Evolutionary conservation across 2,888 invertebrate species (phyloP), one percentile per base, ranked within the genome.

Genomic region (Lithodes maja): DNA sequence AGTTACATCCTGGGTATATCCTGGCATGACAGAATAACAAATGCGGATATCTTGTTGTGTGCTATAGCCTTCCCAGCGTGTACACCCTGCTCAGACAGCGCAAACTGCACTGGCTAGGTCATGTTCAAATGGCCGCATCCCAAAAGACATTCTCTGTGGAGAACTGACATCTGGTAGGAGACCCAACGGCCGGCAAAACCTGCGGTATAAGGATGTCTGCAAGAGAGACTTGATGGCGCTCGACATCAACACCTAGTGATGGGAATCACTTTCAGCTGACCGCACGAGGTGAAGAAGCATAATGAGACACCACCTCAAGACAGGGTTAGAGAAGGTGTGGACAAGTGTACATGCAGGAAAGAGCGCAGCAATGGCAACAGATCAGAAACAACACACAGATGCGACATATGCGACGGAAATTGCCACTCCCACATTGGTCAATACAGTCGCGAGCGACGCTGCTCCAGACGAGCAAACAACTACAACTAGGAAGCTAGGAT

Each of bases 91-190:
- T 77, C 54, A 52, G 53, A 9, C 54, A 75, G 55, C 12, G 75
- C 12, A 75, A 17, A 74, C 55, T 77, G 17, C 75, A 49, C 3
- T 85, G 53, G 77, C 17, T 85, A 3, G 77, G 77, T 15, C 84
- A 85, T 53, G 84, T 85, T n/a, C n/a, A 33, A 77, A 74, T 54
- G 84, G 84, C 54, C 17, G 84, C 3, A 85, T 85, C 1, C 84
- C 84, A n/a, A 75, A 85, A 33, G 75, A 77, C 77, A 50, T 85
- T 49, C 55, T 77, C 2, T 77, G 77, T 54, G 84, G n/a, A 3
- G 84, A 77, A n/a, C 84, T 77, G n/a, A 7, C 80, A 3, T 15
- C 80, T 15, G 80, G 80, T 3, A 5, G 54, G 12, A 5, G 80
- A 5, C 17, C 53, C 5, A n/a, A 12, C 5, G 55, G 80, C 17